Evolutionary conservation across 1,140 invertebrate genomes (phyloP), one percentile per base, ranked within the genome.

Genomic region (Drosophila dunni): DNA sequence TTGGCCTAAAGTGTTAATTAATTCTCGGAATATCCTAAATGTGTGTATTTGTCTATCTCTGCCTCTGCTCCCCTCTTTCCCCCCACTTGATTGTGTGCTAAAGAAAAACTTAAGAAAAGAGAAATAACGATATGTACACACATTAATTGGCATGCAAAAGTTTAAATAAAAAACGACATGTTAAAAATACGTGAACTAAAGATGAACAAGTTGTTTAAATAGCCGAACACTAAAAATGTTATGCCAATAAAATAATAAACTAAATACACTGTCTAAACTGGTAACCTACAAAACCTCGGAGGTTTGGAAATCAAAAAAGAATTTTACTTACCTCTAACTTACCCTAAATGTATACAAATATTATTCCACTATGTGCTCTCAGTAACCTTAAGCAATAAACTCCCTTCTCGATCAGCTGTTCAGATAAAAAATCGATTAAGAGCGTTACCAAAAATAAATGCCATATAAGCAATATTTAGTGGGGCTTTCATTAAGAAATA

Each of bases 1-100:
- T 84, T 84, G 65, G 78, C 76, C 69, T 67, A 90, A 85, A 88
- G 84, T 88, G 84, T 88, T 90, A 88, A 88, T 88, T 90, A 88
- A 88, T 88, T 88, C 84, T 78, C 73, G 73, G 83, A 80, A 89
- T 79, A 89, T 72, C 76, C 72, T 73, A 79, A 88, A 82, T 74
- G 65, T 78, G 53, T 78, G 42, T 65, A 15, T 45, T 9, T 48
- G 6, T 54, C 10, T n/a, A 13, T 11, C 17, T 3, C 38, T 44
- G 1, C n/a, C 2, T 11, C 20, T 34, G 11, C 17, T 44, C 24
- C 24, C 24, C 24, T 4, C 24, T 29, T 6, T 29, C 24, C 6
- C 24, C 1, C 17, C 17, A 20, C 1, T 2, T 29, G 24, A 3
- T 6, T 29, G 24, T 63, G n/a, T 45, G 11, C n/a, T 40, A 64